Evolutionary conservation across 1,140 invertebrate genomes (phyloP).

Genomic region (Heterodera carotae): DNA sequence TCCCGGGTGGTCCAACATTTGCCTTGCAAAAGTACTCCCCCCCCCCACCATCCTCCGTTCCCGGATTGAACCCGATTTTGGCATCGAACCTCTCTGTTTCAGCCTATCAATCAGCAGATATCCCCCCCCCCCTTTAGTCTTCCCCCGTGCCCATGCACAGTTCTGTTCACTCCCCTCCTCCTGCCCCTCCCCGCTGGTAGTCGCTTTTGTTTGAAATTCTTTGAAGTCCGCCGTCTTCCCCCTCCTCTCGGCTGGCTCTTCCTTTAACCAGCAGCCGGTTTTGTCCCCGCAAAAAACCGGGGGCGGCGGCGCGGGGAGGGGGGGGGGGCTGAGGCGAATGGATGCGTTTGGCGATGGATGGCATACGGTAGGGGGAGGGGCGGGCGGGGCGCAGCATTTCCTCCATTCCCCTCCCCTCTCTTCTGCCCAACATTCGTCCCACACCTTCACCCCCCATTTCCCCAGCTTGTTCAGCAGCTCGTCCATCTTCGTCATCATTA

Average conservation of each 20-base stretch:
- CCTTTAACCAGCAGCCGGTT: background rate
- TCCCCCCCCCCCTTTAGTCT: background rate
- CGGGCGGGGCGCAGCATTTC: background rate
- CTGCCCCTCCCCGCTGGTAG: background rate
- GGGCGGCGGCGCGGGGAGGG: no score
- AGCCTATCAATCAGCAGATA: no score
- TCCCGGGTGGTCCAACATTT: background rate
- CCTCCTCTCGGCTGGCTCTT: background rate
- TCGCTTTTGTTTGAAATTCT: constrained; percentile 5
- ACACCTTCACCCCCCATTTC: background rate
- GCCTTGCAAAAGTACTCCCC: no score
- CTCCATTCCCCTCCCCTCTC: background rate
- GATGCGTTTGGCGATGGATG: background rate
- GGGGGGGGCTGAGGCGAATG: background rate
- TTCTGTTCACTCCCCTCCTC: background rate
- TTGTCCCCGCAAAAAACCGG: background rate
- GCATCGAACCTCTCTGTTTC: no score
- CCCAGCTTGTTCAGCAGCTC: background rate
- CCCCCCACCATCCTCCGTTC: no score
- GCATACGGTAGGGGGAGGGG: constrained; percentile 8
- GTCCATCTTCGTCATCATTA: background rate
- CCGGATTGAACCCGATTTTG: background rate
- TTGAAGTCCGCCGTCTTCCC: constrained; percentile 7
- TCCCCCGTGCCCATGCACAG: no score
- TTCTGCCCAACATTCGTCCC: background rate